Evolutionary conservation across 2,113 vertebrate species (phyloP).

Genomic region (Gallinago undulata): DNA sequence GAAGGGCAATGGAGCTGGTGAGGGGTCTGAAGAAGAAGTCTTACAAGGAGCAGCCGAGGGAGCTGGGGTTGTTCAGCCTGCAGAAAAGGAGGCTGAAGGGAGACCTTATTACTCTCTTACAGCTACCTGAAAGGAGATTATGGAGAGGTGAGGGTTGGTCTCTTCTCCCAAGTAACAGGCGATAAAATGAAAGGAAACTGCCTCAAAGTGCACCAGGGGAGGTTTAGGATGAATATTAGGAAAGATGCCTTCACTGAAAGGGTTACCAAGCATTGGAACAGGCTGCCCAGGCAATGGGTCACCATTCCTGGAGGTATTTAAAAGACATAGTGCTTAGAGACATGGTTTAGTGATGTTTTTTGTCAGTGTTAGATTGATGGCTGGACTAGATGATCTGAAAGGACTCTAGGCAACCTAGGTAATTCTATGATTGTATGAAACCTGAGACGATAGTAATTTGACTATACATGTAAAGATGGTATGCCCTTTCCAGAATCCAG

Average conservation of each 20-base stretch:
- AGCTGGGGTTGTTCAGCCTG: not conserved
- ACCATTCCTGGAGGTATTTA: too few species aligned
- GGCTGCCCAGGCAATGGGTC: too few species aligned
- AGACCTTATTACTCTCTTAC: not conserved
- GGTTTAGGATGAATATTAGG: too few species aligned
- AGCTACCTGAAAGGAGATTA: not conserved
- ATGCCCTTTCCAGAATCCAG: not conserved
- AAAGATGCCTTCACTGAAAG: too few species aligned
- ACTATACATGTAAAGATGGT: not conserved
- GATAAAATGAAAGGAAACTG: not conserved
- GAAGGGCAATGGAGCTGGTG: not conserved
- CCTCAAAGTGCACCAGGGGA: not conserved
- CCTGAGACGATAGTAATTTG: not conserved
- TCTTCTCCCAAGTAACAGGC: not conserved
- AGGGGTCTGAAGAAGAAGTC: not conserved
- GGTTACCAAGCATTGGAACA: too few species aligned
- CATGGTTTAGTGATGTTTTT: too few species aligned
- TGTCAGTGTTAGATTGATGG: not conserved
- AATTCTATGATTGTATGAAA: not conserved
- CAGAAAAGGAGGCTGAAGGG: not conserved
- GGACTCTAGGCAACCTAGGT: not conserved
- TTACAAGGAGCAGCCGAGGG: not conserved
- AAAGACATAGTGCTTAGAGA: too few species aligned
- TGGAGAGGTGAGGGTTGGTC: not conserved
- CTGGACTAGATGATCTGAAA: not conserved